Percentiles rank a stretch among this genome's conserved stretches.
phyloP scores from a whole-genome alignment of 2,797 vertebrate species.

The Tadarida brasiliensis region DNA sequence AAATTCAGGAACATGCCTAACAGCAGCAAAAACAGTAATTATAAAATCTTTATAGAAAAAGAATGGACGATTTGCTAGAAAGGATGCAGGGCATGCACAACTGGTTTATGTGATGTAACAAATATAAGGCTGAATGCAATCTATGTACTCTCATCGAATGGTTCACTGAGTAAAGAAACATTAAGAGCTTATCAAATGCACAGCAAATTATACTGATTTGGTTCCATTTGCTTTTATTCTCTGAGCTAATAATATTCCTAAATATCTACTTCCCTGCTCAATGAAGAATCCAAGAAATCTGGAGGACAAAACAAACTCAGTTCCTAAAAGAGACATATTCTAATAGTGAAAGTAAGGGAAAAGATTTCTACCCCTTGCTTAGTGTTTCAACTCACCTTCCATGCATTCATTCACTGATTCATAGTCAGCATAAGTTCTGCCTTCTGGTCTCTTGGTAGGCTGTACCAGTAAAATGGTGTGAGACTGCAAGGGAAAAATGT shows the following conservation, averaged over 20 bases:
- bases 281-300: slow-evolving; percentile 33
- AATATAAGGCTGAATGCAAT: not conserved
- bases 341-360: not conserved
- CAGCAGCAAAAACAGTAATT: not conserved
- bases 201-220: not conserved
- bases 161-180: slow-evolving; percentile 41
- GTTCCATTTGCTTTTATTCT: slow-evolving; percentile 1
- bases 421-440: slow-evolving; percentile 98
- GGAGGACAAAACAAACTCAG: not conserved
- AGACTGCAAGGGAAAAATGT: slow-evolving; percentile 89
- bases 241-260: slow-evolving; percentile 1
- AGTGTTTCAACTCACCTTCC: slow-evolving; percentile 93
- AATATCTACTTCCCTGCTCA: not conserved
- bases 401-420: slow-evolving; percentile 99
- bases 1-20: not conserved
- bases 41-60: slow-evolving; percentile 3
- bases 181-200: not conserved
- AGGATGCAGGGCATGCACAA: not conserved
- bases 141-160: not conserved
- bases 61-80: slow-evolving; percentile 42
- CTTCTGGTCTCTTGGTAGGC: slow-evolving; percentile 99
- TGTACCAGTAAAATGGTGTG: slow-evolving; percentile 99
- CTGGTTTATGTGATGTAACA: not conserved
- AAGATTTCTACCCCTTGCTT: not conserved
- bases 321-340: not conserved